Base-by-base conservation (phyloP, 2,113 vertebrate genomes). In the Psophia crepitans region DNA sequence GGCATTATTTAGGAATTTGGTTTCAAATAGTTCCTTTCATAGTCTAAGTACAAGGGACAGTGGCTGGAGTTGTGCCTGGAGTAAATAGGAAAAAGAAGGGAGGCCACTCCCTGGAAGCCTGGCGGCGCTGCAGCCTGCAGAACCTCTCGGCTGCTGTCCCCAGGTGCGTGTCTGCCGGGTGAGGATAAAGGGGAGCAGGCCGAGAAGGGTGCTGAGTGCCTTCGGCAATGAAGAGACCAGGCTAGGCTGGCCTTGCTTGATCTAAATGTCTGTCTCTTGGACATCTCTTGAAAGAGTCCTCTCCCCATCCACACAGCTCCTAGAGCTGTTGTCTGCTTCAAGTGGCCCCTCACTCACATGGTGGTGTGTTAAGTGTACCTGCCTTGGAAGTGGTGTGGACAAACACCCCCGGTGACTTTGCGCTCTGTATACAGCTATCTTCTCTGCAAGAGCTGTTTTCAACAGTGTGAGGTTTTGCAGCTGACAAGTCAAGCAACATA, bases 1-100 rank as follows among this genome's bases (percentile, higher is more conserved):
- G 76, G 86, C 65, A 96, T 93, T 96, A 95, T 96, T 96, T 92
- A 95, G 88, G 92, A 96, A 94, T 96, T 95, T 71, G 48, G 71
- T 95, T 96, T 96, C 92, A 77, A 95, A 90, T 91, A 87, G 86
- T 75, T 87, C 56, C 92, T 95, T 95, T 97, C 86, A 90, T 87
- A 93, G 76, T 84, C 69, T 39, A 71, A 70, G 71, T 88, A 92
- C 95, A 97, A 94, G 88, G 79, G 90, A 94, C 74, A 94, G 90
- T 97, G 87, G 83, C 88, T 96, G 88, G 90, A 97, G 51, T 82
- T 70, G 68, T 93, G 94, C 94, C 94, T 95, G 90, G 86, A 95
- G 92, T 96, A 95, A 97, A 69, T 15, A 82, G 46, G 69, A 77
- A 84, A 74, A 83, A 92, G 69, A 78, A 89, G 53, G 80, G 73